Evolutionary conservation across 2,113 vertebrate species (phyloP), one percentile per base, ranked within the genome.

Genomic region (Aspidoscelis tigris): DNA sequence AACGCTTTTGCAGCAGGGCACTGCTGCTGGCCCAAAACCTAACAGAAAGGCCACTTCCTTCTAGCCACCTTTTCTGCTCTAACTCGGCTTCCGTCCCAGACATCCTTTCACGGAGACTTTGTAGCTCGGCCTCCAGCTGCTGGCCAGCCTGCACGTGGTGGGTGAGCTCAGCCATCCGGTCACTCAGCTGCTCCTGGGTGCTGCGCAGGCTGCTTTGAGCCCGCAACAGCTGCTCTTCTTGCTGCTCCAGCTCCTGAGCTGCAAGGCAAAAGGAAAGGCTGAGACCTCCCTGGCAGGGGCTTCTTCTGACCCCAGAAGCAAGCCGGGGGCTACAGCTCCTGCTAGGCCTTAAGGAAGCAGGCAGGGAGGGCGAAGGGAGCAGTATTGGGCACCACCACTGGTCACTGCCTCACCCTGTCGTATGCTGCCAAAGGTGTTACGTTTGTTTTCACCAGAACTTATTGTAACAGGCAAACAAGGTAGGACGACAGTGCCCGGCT

Each of bases 231-330:
- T 91, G 94, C 65, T 95, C 94, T 87, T 96, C 91, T 83, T 90
- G 94, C 22, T 88, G 91, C 2, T 83, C 85, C 55, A 89, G 87
- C 70, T 94, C 89, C 91, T 95, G 82, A n/a, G 88, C 95, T 96
- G 83, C 68, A 20, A 6, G 44, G 26, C 3, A 9, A 39, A 61
- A 5, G 20, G 24, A 22, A 12, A 22, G 44, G 21, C 73, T 76
- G 80, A 68, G 64, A 2, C 18, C 26, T 20, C 6, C 33, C 33
- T 33, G 7, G 66, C 22, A 39, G 2, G 18, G 20, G 43, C 72
- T 7, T 43, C 47, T 5, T 50, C 47, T 50, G 47, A 9, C 47
- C 44, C 21, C 10, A 47, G 72, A 43, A 8, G 44, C 72, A 24
- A 24, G 10, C 24, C 16, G 61, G 75, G 43, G 41, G 33, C 65